Percentiles rank a stretch among this genome's conserved stretches.
phyloP scores from a whole-genome alignment of 1,140 invertebrate species.

The Atta colombica region DNA sequence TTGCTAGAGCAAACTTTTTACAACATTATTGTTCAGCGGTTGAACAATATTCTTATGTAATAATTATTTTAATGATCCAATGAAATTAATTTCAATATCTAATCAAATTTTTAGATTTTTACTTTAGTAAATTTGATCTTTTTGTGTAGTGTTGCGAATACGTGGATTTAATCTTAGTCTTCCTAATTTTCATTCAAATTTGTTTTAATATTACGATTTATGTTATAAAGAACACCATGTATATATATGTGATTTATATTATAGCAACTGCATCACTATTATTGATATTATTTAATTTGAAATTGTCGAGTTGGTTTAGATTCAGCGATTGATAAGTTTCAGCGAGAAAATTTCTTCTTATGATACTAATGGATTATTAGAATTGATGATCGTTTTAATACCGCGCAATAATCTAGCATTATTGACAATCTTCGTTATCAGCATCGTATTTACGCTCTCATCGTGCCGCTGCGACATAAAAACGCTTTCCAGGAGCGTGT shows the following conservation, averaged over 20 bases:
- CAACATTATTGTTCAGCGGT: too few relatives aligned
- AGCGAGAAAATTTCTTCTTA: slow-evolving; percentile 13
- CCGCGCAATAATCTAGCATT: slow-evolving; percentile 11
- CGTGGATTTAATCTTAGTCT: neutral
- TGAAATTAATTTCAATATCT: too few relatives aligned
- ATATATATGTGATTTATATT: neutral
- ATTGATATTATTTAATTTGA: slow-evolving; percentile 25
- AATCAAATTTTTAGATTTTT: too few relatives aligned
- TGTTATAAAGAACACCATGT: neutral
- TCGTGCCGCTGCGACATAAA: slow-evolving; percentile 8
- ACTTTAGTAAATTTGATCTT: too few relatives aligned
- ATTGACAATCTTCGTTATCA: slow-evolving; percentile 30
- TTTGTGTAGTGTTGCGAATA: neutral
- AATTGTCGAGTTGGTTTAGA: neutral
- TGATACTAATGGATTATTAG: slow-evolving; percentile 7
- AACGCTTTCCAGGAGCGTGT: slow-evolving; percentile 19
- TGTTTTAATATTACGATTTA: neutral
- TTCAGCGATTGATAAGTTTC: neutral
- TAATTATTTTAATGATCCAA: too few relatives aligned
- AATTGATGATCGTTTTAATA: slow-evolving; percentile 44
- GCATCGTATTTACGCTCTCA: neutral
- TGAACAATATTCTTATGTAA: too few relatives aligned
- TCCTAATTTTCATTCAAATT: neutral
- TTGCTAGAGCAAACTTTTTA: too few relatives aligned
- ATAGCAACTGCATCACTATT: slow-evolving; percentile 3